Evolutionary conservation across 1,140 invertebrate species (phyloP).

Genomic region (Olivierus martensii): DNA sequence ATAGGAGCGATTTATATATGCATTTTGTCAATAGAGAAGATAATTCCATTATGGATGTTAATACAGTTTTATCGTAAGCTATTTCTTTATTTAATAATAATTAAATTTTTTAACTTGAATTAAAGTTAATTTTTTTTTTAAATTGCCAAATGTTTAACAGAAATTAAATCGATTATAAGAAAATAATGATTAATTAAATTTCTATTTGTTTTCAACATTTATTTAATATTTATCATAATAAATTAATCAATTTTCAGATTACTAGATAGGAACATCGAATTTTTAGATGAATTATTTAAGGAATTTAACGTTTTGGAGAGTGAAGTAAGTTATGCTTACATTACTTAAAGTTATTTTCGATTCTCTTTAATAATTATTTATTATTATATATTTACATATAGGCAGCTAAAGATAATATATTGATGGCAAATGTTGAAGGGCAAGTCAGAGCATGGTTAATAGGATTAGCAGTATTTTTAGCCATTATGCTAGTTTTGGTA

Average conservation of each 20-base stretch:
- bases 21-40: slow-evolving; percentile 79
- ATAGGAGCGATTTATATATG: slow-evolving; percentile 71
- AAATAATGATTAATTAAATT: too few species aligned
- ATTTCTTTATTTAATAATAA: not conserved
- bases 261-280: slow-evolving; percentile 82
- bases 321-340: slow-evolving; percentile 25
- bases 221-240: too few species aligned
- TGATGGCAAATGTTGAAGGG: slow-evolving; percentile 25
- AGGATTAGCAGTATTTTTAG: slow-evolving; percentile 60
- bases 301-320: slow-evolving; percentile 38
- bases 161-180: too few species aligned
- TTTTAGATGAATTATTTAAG: slow-evolving; percentile 75
- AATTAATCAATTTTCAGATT: slow-evolving; percentile 43
- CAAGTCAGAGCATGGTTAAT: slow-evolving; percentile 54
- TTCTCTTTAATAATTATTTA: not conserved
- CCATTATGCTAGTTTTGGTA: slow-evolving; percentile 57
- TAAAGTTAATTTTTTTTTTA: not conserved
- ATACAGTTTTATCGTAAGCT: slow-evolving; percentile 28
- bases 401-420: slow-evolving; percentile 17
- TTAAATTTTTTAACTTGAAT: too few species aligned
- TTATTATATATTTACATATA: slow-evolving; percentile 1
- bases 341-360: slow-evolving; percentile 1
- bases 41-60: slow-evolving; percentile 69
- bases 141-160: not conserved
- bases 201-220: too few species aligned